Evolutionary conservation across 2,888 invertebrate genomes (phyloP), one percentile per base, ranked within the genome.

Genomic region (Erebia aethiops): DNA sequence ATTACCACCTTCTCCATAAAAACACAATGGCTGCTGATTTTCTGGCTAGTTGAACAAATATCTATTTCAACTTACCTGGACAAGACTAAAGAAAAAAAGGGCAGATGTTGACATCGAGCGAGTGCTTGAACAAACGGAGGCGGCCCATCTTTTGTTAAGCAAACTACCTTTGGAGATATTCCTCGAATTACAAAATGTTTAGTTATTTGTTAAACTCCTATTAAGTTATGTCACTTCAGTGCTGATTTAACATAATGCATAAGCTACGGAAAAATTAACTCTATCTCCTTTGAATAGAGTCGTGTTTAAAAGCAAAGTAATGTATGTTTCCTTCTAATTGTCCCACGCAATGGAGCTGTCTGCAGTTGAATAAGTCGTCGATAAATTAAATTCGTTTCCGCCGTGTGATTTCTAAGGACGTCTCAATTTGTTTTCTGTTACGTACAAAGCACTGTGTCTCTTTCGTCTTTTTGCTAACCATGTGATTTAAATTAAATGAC

Each of bases 301-400:
- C 73, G 58, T 52, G n/a, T 58, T 14, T 14, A 54, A 62, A 70
- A 35, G 78, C 75, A 72, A 35, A 26, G 16, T 16, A 69, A 75
- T 77, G 69, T 76, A 87, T 81, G 87, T 76, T 71, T 75, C 76
- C 76, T 81, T 80, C 82, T 90, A 90, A 91, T 92, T 91, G 91
- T 90, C 82, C 87, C 83, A 87, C 84, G 87, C 87, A 88, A 89
- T 84, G 82, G 83, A 87, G 87, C 85, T 82, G 83, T 85, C 84
- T 82, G 77, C 83, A 83, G 82, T 88, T 86, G 88, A 91, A 91
- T 88, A 86, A 88, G 88, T 87, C 86, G 84, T 90, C 92, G 83
- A 93, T 93, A 93, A 93, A 93, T 92, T 91, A 92, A 92, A 92
- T 92, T 90, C 80, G 88, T 87, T 92, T 92, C 92, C 91, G 92